A percentile compares a stretch with the other conserved stretches of the same genome.
Conservation (phyloP, 1,140 invertebrate species). For the Delia radicum region DNA sequence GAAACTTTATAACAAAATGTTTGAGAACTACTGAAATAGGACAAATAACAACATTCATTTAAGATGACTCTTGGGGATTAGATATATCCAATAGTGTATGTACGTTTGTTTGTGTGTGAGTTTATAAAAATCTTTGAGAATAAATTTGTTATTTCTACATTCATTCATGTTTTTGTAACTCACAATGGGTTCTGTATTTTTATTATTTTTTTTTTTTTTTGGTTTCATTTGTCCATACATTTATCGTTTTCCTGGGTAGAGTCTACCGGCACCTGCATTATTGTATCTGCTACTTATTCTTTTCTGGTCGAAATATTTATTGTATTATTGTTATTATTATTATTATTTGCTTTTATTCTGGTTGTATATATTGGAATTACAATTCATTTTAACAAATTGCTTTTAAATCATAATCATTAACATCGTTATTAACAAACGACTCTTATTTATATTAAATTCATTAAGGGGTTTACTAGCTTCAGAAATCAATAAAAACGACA, state of each 20-base stretch:
- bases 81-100: not conserved
- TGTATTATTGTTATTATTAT: not conserved
- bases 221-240: not conserved
- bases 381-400: conserved; percentile 9
- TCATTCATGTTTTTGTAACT: not conserved
- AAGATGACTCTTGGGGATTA: not conserved
- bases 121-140: not conserved
- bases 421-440: not conserved
- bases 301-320: not conserved
- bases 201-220: not conserved
- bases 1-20: not conserved
- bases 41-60: not conserved
- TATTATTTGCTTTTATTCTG: not conserved
- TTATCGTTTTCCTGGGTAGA: not conserved
- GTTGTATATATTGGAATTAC: not conserved
- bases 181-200: not conserved
- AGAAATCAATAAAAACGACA: too few relatives aligned
- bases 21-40: not conserved
- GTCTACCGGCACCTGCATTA: not conserved
- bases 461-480: too few relatives aligned
- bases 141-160: not conserved
- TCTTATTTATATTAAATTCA: too few relatives aligned
- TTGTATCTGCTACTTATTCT: not conserved
- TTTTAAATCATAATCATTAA: conserved; percentile 2
- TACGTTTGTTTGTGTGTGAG: not conserved